Evolutionary conservation across 2,888 invertebrate species (phyloP).

Genomic region (Drosophila pseudotalamancana): DNA sequence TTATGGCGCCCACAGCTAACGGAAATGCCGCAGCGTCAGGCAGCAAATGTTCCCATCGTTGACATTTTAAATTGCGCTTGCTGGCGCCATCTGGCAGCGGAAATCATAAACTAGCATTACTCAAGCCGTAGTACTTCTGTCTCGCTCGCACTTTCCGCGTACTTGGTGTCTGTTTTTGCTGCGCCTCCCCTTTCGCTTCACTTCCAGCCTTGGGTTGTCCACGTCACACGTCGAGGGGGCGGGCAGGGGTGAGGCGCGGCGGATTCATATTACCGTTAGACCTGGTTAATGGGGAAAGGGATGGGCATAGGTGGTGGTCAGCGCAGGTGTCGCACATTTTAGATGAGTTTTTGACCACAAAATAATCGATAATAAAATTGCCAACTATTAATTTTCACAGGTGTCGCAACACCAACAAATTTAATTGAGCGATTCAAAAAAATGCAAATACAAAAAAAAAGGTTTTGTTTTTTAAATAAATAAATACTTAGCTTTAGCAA

Average conservation of each 20-base stretch:
- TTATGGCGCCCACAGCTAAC: conserved; percentile 9
- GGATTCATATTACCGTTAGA: conserved; percentile 32
- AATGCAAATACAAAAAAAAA: conserved; percentile 16
- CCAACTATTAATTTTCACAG: not conserved
- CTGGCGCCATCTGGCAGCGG: conserved; percentile 66
- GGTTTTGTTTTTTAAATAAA: conserved; percentile 24
- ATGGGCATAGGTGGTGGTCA: not conserved
- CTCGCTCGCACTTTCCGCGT: not conserved
- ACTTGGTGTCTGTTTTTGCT: not conserved
- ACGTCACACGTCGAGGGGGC: conserved; percentile 31
- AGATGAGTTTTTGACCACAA: conserved; percentile 27
- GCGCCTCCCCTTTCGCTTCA: not conserved
- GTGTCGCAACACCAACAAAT: conserved; percentile 6
- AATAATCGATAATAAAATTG: conserved; percentile 24
- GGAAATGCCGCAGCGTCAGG: conserved; percentile 60
- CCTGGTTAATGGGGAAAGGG: not conserved
- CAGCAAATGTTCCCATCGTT: conserved; percentile 45
- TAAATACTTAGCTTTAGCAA: conserved; percentile 40
- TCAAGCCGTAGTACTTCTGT: not conserved
- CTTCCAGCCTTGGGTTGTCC: conserved; percentile 21
- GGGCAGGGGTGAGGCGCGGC: too few species aligned
- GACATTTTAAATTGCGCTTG: conserved; percentile 43
- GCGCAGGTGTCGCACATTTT: conserved; percentile 35
- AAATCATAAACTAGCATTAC: conserved; percentile 51
- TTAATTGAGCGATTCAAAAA: conserved; percentile 9